Base-by-base conservation (phyloP, 2,113 vertebrate genomes). In the Anguilla rostrata region DNA sequence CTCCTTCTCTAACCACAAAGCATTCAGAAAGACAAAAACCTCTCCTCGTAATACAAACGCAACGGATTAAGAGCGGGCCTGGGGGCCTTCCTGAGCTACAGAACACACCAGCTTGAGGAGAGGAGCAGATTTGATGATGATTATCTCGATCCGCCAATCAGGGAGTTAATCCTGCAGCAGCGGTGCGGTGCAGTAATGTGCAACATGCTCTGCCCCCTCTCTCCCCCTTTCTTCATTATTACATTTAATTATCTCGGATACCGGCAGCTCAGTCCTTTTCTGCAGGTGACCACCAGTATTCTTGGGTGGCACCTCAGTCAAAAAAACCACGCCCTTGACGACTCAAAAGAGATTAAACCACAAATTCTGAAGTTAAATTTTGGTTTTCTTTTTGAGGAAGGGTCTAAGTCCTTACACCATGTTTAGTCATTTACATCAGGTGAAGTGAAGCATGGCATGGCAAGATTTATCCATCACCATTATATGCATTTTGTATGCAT, bases 181-280 rank as follows among this genome's bases (percentile, higher is more conserved):
- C 11, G 49, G 60, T 66, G 18, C 22, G 8, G 22, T 66, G 60
- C 22, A 66, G n/a, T 16, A 41, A 0, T 5, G 34, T 34, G 34
- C 57, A 40, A 49, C 18, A 14, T 39, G 41, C 22, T 8, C 82
- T 5, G 78, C 12, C 63, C 60, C 53, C 81, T 26, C 60, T 20
- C 53, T 18, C 40, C 49, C 66, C 60, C 71, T 20, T 57, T 82
- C 20, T 82, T 75, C 78, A 84, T 87, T 56, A 85, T 85, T 85
- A 82, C 53, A 82, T 83, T 78, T 78, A 66, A 84, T 88, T 26
- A 83, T 56, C 16, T 83, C 43, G 56, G 81, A 78, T 29, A 75
- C 41, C 39, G 6, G 0, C n/a, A 7, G 46, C 34, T 22, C 39
- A 41, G 15, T 78, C 63, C 66, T 43, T 14, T 79, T 40, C 82